Base-by-base conservation (phyloP, 2,888 invertebrate genomes). In the Athetis lepigone region DNA sequence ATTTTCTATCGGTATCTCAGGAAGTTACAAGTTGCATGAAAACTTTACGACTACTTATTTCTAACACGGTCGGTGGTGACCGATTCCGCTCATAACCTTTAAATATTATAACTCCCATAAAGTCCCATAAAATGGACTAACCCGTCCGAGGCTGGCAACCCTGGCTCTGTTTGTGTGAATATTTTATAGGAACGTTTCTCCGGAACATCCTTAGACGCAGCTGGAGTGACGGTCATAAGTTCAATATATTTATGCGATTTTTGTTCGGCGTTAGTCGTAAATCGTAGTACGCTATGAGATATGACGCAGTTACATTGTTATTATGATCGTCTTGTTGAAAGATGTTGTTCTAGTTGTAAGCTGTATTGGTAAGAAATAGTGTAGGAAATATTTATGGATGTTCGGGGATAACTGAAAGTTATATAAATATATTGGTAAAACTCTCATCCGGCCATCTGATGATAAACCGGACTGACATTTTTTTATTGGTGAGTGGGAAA, bases 91-190 rank as follows among this genome's bases (percentile, higher is more conserved):
- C 52, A 56, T 71, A 67, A 71, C 67, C 55, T 56, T 62, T 71
- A 62, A 67, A 71, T 72, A 63, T 72, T 68, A 68, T 63, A 72
- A 72, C 50, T 68, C 45, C 57, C 57, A 70, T 66, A 63, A 61
- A 56, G 18, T 56, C 7, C 56, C 37, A 25, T 65, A 65, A 68
- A 58, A 37, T 55, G 61, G 45, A 61, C 51, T 71, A 63, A 63
- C 69, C 63, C 72, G 29, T 56, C 62, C 39, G 47, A 58, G 8
- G 43, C 55, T 72, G 55, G 72, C 58, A 66, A 67, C 73, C 62
- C 70, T 61, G 55, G 37, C 43, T 51, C 33, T 51, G 75, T 75
- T 64, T 75, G 65, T 77, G 68, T 79, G 73, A 77, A 77, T 70
- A 79, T 73, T 71, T 73, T 58, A 62, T 69, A 54, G 42, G 65